Base-by-base conservation (phyloP, 1,140 invertebrate genomes). In the Hycleus phaleratus region DNA sequence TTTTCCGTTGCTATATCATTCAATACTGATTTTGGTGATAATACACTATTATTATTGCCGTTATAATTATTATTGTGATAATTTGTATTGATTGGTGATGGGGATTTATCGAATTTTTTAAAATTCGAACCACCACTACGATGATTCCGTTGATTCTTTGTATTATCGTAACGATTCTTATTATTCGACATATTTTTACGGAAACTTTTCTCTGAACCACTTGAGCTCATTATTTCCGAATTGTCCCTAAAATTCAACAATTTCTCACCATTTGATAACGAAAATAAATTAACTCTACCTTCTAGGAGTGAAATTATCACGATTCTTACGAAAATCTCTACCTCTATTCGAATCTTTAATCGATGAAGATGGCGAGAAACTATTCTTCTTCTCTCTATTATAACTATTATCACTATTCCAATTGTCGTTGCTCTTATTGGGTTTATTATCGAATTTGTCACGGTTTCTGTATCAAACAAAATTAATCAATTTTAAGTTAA, bases 151-250 rank as follows among this genome's bases (percentile, higher is more conserved):
- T 32, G 32, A 3, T 32, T 32, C 7, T 2, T 32, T 7, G 7
- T 32, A 38, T 12, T 44, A 52, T 38, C 47, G 4, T 50, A 12
- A 1, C 32, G 48, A 9, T 52, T 56, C 38, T 51, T 46, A 38
- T 49, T 64, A n/a, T 59, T 18, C 3, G 58, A 61, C 58, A 58
- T 67, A 38, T 56, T 58, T 58, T 59, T 67, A 4, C 52, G 49
- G 49, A 60, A 66, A 51, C 64, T 68, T 43, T 62, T 65, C 44
- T 68, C 66, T 7, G 67, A 67, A 11, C 60, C 60, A 24, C 59
- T 67, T 5, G 65, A 68, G 44, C 64, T 67, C 32, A 32, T 32
- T 1, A 62, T 49, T 43, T 71, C 69, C 52, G 60, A 59, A 18
- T 51, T 39, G 8, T 59, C 58, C 47, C 51, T 59, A 39, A 18